A percentile compares a stretch with the other conserved stretches of the same genome.
Evolutionary conservation across 2,888 invertebrate genomes (phyloP).

Genomic region (Hypsopygia costalis): DNA sequence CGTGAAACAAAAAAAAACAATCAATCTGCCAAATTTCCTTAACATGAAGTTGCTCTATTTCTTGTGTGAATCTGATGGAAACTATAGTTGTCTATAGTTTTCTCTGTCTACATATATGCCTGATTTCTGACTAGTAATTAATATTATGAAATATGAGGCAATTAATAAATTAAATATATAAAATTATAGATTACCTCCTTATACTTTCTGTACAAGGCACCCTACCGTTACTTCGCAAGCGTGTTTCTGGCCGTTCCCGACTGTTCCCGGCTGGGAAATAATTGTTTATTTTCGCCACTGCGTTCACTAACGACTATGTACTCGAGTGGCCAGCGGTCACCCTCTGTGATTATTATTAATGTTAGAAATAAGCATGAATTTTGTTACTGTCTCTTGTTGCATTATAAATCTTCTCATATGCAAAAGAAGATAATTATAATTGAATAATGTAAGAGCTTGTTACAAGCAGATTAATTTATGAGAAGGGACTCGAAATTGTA

Average conservation of each 20-base stretch:
- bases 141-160: too few species aligned
- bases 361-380: conserved; percentile 6
- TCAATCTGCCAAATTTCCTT: too few species aligned
- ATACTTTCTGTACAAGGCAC: conserved; percentile 26
- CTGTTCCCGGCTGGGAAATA: conserved; percentile 55
- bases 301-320: conserved; percentile 30
- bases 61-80: too few species aligned
- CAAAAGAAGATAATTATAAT: background rate
- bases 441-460: background rate
- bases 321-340: conserved; percentile 26
- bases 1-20: too few species aligned
- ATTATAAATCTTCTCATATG: background rate
- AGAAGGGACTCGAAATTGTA: too few species aligned
- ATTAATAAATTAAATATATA: too few species aligned
- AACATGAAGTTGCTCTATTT: too few species aligned
- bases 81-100: too few species aligned
- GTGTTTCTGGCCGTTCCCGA: conserved; percentile 31
- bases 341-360: conserved; percentile 31
- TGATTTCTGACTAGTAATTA: too few species aligned
- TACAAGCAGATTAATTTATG: too few species aligned
- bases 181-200: conserved; percentile 38
- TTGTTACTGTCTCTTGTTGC: conserved; percentile 7
- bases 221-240: conserved; percentile 54
- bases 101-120: too few species aligned
- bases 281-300: conserved; percentile 76